A percentile compares a stretch with the other conserved stretches of the same genome.
phyloP scores from a whole-genome alignment of 2,888 invertebrate genomes.

The Drosophila peninsularis region DNA sequence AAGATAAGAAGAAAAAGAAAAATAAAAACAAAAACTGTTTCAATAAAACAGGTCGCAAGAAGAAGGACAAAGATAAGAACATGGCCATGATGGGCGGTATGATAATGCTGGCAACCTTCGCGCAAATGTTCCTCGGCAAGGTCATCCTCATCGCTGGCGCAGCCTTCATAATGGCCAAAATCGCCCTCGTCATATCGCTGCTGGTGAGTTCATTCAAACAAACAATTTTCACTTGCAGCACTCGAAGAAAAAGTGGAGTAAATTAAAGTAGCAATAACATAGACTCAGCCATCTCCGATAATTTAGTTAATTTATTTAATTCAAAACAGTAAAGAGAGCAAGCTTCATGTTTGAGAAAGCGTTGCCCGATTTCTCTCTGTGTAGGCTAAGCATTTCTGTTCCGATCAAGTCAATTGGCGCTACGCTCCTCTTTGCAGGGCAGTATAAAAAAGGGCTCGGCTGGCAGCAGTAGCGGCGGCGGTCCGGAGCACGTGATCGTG shows the following conservation, averaged over 20 bases:
- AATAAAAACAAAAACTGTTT: slow-evolving; percentile 73
- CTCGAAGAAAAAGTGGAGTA: neutral
- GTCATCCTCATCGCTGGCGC: slow-evolving; percentile 89
- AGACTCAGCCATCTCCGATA: too few species aligned
- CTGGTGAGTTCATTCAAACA: slow-evolving; percentile 83
- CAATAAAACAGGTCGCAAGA: slow-evolving; percentile 86
- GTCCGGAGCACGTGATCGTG: slow-evolving; percentile 86
- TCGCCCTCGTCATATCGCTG: slow-evolving; percentile 87
- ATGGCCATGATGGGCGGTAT: slow-evolving; percentile 87
- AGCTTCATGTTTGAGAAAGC: neutral
- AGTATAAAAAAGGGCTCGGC: slow-evolving; percentile 87
- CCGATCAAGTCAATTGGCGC: slow-evolving; percentile 38
- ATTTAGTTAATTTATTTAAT: too few species aligned
- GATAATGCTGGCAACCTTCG: slow-evolving; percentile 88
- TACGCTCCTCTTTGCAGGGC: slow-evolving; percentile 83
- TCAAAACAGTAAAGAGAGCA: too few species aligned
- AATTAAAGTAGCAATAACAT: too few species aligned
- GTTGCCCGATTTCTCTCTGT: neutral
- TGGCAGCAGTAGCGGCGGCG: slow-evolving; percentile 84
- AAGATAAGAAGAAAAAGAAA: slow-evolving; percentile 40
- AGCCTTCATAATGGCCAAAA: slow-evolving; percentile 88
- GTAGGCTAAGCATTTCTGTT: neutral
- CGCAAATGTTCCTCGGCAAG: slow-evolving; percentile 89
- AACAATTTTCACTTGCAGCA: neutral
- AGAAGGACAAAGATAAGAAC: slow-evolving; percentile 85